Evolutionary conservation across 2,113 vertebrate species (phyloP).

Genomic region (Crotalus horridus): DNA sequence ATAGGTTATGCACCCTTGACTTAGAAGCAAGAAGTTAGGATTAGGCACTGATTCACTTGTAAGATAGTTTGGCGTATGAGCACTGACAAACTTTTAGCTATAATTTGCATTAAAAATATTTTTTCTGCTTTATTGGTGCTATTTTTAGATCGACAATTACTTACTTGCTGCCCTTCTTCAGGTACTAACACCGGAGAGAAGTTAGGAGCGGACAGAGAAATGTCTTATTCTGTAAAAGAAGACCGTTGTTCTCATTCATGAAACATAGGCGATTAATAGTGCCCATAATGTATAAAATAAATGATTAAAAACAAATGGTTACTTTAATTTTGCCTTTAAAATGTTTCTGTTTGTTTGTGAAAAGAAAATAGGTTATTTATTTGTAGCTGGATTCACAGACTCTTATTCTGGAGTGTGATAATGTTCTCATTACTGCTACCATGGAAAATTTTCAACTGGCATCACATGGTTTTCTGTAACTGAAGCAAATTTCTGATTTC

Average conservation of each 20-base stretch:
- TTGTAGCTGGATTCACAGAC: background rate
- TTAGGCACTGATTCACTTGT: background rate
- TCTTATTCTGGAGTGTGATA: background rate
- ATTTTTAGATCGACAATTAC: background rate
- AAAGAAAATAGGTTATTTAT: background rate
- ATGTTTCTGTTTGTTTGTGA: accelerated
- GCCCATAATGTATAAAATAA: background rate
- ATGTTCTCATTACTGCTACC: background rate
- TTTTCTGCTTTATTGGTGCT: background rate
- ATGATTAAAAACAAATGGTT: constrained; percentile 36
- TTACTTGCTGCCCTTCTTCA: no score
- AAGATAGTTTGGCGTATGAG: background rate
- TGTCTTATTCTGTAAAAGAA: background rate
- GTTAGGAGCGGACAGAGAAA: background rate
- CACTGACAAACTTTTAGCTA: background rate
- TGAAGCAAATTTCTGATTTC: background rate
- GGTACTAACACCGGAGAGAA: background rate
- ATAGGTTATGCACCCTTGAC: no score
- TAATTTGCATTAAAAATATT: background rate
- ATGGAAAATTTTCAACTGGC: background rate
- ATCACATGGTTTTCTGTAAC: background rate
- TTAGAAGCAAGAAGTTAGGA: no score
- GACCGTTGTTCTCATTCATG: background rate
- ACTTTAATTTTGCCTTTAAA: background rate
- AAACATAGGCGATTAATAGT: background rate